These are phyloP conservation scores for Leptonema lineaticorne DNA, from an alignment of 1,140 invertebrate species.

Conservation along the genomic window DNA sequence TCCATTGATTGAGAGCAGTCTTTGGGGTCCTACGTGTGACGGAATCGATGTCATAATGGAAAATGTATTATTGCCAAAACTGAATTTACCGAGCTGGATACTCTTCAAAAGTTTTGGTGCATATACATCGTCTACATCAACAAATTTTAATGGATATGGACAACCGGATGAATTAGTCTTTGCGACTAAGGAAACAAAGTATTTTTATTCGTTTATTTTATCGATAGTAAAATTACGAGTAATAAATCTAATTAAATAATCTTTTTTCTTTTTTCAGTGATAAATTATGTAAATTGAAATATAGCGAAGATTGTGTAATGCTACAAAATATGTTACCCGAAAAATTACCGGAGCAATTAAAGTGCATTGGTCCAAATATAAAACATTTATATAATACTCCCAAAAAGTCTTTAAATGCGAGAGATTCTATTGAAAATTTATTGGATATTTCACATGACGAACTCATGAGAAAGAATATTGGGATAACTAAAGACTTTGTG, in stretches of 20 bases:
- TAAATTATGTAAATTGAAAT: not conserved
- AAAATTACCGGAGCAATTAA: not conserved
- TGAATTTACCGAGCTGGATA: constrained; percentile 81
- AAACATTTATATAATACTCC: not conserved
- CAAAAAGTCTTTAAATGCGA: no score
- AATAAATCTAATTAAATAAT: no score
- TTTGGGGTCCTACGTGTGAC: constrained; percentile 97
- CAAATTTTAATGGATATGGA: constrained; percentile 87
- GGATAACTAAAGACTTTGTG: no score
- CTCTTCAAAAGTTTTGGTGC: constrained; percentile 91
- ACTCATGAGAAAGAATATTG: no score
- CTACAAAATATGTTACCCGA: not conserved
- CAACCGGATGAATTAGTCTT: constrained; percentile 46
- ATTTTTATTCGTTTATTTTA: no score
- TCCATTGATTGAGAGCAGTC: constrained; percentile 50
- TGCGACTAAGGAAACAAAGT: constrained; percentile 41
- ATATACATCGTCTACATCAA: constrained; percentile 88
- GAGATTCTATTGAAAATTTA: no score
- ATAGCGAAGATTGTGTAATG: not conserved
- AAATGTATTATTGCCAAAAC: constrained; percentile 67
- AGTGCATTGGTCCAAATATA: not conserved
- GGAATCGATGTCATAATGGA: constrained; percentile 83
- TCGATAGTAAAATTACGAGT: constrained; percentile 44
- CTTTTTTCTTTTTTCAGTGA: not conserved
- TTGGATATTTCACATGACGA: no score